Conservation (phyloP, 2,888 invertebrate genomes). For the Campoplex nolae region DNA sequence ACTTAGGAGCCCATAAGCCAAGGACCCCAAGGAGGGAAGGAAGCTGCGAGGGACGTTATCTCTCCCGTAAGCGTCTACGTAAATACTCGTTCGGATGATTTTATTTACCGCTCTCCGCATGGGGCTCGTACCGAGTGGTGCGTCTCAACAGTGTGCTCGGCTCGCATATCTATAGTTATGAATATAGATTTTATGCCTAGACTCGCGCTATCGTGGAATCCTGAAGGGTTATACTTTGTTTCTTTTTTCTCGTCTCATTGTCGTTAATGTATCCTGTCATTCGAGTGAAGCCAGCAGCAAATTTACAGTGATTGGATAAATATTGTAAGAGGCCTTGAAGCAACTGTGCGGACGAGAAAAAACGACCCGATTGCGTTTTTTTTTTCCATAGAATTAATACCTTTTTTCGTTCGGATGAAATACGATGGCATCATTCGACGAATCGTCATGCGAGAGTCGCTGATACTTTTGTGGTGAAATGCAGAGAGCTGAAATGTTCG, state of each 20-base stretch:
- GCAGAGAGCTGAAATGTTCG: background rate
- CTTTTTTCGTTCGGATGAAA: background rate
- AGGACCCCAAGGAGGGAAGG: slow-evolving; percentile 68
- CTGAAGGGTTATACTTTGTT: slow-evolving; percentile 2
- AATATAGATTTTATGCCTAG: slow-evolving; percentile 22
- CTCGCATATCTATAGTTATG: slow-evolving; percentile 43
- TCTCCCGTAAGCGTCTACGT: slow-evolving; percentile 73
- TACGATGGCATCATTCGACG: background rate
- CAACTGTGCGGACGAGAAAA: background rate
- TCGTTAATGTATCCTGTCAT: slow-evolving; percentile 29
- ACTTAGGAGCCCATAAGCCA: slow-evolving; percentile 74
- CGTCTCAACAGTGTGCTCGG: slow-evolving; percentile 36
- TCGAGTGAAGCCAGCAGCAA: background rate
- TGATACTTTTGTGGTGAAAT: background rate
- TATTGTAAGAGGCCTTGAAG: background rate
- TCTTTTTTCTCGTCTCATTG: slow-evolving; percentile 8
- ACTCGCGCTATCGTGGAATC: slow-evolving; percentile 12
- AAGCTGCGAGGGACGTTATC: slow-evolving; percentile 71
- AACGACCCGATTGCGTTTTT: background rate
- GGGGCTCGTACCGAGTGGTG: slow-evolving; percentile 54
- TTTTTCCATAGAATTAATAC: background rate
- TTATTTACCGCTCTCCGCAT: slow-evolving; percentile 74
- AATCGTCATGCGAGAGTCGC: background rate
- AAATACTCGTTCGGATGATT: slow-evolving; percentile 78
- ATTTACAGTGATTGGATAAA: slow-evolving; percentile 37